Conservation (phyloP, 2,113 vertebrate genomes). For the Tinamus guttatus region DNA sequence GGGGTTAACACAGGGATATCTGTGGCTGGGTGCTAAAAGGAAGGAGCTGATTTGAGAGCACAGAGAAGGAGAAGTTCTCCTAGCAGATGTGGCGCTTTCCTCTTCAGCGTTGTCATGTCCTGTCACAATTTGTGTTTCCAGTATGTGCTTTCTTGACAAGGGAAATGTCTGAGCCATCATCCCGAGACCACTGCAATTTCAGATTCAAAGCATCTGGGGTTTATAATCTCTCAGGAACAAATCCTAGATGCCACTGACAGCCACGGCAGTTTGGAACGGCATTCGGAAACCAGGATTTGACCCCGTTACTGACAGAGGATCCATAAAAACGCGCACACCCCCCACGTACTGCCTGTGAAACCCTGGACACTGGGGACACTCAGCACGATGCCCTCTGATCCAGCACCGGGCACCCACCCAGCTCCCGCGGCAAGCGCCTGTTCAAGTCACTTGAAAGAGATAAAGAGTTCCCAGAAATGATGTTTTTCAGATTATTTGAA, state of each 20-base stretch:
- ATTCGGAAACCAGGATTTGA: background rate
- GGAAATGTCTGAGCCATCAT: background rate
- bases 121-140: background rate
- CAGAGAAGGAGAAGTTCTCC: background rate
- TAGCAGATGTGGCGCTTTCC: background rate
- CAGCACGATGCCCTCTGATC: too few relatives aligned
- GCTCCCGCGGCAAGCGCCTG: too few relatives aligned
- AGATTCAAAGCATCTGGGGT: background rate
- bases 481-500: background rate
- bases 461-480: background rate
- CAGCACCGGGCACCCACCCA: too few relatives aligned
- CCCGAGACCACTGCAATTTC: background rate
- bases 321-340: background rate
- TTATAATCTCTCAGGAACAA: background rate
- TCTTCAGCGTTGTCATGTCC: background rate
- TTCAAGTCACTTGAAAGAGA: background rate
- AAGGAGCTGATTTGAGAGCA: background rate
- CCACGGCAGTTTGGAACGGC: background rate
- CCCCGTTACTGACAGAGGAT: background rate
- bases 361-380: background rate
- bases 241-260: fast-evolving
- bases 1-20: background rate
- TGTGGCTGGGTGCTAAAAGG: background rate
- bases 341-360: background rate
- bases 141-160: background rate